A percentile compares a stretch with the other conserved stretches of the same genome.
These are phyloP conservation scores for Pseudopipra pipra DNA, from an alignment of 2,113 vertebrate species.

Conservation along the genomic window DNA sequence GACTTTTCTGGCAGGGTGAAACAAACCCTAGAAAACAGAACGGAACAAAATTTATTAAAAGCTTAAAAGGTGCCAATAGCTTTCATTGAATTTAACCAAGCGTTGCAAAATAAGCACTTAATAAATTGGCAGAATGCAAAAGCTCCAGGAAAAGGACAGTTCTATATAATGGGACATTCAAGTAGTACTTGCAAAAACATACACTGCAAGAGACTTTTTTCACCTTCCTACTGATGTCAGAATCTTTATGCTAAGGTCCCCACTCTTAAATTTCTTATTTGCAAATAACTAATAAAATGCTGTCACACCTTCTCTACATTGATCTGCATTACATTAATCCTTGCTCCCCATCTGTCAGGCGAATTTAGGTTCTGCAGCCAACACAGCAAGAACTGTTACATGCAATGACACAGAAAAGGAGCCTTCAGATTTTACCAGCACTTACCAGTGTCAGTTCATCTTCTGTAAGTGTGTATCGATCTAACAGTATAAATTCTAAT, in stretches of 20 bases:
- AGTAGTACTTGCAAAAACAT: neutral
- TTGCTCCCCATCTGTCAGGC: neutral
- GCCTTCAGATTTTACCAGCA: neutral
- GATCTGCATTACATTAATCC: neutral
- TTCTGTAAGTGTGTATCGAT: neutral
- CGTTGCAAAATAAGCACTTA: neutral
- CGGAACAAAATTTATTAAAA: neutral
- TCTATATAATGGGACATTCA: neutral
- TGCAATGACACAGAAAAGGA: neutral
- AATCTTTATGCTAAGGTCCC: neutral
- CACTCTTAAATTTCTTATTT: neutral
- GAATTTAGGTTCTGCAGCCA: neutral
- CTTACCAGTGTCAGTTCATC: too few relatives aligned
- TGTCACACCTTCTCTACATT: neutral
- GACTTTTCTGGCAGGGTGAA: constrained; percentile 97
- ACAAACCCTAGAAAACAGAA: constrained; percentile 84
- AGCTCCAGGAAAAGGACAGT: neutral
- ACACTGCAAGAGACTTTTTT: neutral
- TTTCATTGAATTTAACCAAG: neutral
- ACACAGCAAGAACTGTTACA: rapidly evolving
- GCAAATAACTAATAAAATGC: neutral
- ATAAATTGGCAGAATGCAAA: neutral
- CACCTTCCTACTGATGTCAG: neutral
- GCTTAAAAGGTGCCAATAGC: neutral
- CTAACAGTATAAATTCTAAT: neutral